These are phyloP conservation scores for Propithecus perrieri DNA, from an alignment of 2,797 vertebrate genomes.

Conservation along the genomic window DNA sequence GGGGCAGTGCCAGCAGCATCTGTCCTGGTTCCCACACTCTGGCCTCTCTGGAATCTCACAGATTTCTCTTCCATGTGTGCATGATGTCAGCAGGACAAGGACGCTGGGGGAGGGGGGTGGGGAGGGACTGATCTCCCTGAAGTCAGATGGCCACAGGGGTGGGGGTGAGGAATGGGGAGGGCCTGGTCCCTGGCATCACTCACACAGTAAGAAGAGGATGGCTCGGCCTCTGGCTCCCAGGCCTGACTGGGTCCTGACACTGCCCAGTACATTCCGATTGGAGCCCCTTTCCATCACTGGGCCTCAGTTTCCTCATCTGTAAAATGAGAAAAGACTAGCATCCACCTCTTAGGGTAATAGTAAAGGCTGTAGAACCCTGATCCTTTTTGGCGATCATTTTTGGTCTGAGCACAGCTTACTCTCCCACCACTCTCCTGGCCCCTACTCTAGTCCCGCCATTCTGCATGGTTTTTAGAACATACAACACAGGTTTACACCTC, in stretches of 20 bases:
- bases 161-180: not conserved
- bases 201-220: not conserved
- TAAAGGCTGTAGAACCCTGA: not conserved
- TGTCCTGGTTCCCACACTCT: slow-evolving; percentile 78
- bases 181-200: not conserved
- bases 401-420: not conserved
- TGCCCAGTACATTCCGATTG: not conserved
- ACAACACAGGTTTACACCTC: not conserved
- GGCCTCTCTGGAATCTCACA: slow-evolving; percentile 69
- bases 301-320: not conserved
- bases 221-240: not conserved
- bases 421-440: not conserved
- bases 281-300: not conserved
- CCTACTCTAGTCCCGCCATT: not conserved
- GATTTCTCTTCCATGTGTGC: slow-evolving; percentile 63
- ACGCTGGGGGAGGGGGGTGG: not conserved
- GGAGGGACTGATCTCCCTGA: not conserved
- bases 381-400: not conserved
- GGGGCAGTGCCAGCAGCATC: slow-evolving; percentile 63
- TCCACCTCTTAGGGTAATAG: not conserved
- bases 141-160: not conserved
- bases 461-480: not conserved
- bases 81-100: slow-evolving; percentile 59
- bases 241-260: not conserved
- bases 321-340: not conserved